Base-by-base conservation (phyloP, 2,888 invertebrate genomes). In the Acleris laterana region DNA sequence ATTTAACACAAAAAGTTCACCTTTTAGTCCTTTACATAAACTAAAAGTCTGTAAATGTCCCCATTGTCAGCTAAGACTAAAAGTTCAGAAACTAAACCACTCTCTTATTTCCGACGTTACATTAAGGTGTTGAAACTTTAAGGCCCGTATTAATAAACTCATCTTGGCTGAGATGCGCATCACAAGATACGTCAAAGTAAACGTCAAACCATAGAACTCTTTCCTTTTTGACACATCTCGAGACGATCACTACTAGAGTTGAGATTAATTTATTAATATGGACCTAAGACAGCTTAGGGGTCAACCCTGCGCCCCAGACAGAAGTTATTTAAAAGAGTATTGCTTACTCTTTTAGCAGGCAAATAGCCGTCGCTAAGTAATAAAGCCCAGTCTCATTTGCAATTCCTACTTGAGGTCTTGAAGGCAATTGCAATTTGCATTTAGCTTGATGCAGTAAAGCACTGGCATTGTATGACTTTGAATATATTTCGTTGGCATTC, bases 281-380 rank as follows among this genome's bases (percentile, higher is more conserved):
- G n/a, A n/a, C n/a, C n/a, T n/a, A n/a, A 38, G 9, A 13, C 38
- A 38, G 13, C 38, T 38, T 38, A 38, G 38, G 1, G 44, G 38
- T 6, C 66, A 66, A 42, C 66, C 66, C 66, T 66, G 19, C 25
- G 38, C 25, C 20, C n/a, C 25, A 52, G 55, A 49, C 60, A 55
- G 44, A 62, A 64, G 68, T 68, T 68, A 63, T 69, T 69, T 68
- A 68, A 68, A 69, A 68, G 66, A 63, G 68, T 58, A 64, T 67
- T 63, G 63, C 70, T 69, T 69, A 62, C 60, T 57, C 42, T 49
- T 60, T 72, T 71, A 77, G 68, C 62, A 49, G 64, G 66, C 68
- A 73, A 76, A 78, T 77, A 72, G 70, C 69, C 70, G 62, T 70
- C 66, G 70, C 68, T 59, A 59, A 71, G 68, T 62, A 68, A 69